Evolutionary conservation across 2,113 vertebrate genomes (phyloP), one percentile per base, ranked within the genome.

Genomic region (Ramphastos sulfuratus): DNA sequence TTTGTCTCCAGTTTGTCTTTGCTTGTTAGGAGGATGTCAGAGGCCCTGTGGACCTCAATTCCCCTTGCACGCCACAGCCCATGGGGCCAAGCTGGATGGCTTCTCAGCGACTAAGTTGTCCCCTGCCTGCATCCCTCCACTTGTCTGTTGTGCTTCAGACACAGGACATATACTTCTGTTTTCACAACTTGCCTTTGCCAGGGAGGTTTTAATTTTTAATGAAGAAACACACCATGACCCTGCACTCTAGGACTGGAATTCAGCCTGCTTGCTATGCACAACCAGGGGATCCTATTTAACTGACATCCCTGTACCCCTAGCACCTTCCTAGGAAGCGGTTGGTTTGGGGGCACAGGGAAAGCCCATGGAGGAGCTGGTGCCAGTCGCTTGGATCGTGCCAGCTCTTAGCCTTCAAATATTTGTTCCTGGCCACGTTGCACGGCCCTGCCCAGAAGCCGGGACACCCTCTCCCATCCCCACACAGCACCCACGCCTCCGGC

Each of bases 181-280:
- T 59, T 16, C 76, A 55, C 30, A 25, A 4, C 48, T 78, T 31
- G 4, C 13, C 3, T 1, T 16, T 54, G 31, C 37, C 1, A 1
- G 19, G 60, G n/a, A 54, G 17, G 39, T 19, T 94, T 85, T 64
- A 28, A 46, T 33, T 74, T 71, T 52, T 74, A 77, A 63, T 37
- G 65, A 55, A 87, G 28, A 39, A 58, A n/a, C 46, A 17, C 3
- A 0, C 66, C 69, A 4, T 2, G 4, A n/a, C 30, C 46, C 72
- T 0, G 2, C 7, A 0, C n/a, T 31, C 46, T 10, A 1, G 0
- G 35, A 4, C 7, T 1, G 1, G 52, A 37, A 16, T 0, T 2
- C 8, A 2, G 17, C 27, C 10, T 6, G 48, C 33, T 27, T 2
- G 3, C 10, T 0, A 52, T 0, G 6, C 23, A 1, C 28, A 9